Percentiles rank a stretch among this genome's conserved stretches.
Evolutionary conservation across 2,888 invertebrate genomes (phyloP).

Genomic region (Chrysomela aeneicollis): DNA sequence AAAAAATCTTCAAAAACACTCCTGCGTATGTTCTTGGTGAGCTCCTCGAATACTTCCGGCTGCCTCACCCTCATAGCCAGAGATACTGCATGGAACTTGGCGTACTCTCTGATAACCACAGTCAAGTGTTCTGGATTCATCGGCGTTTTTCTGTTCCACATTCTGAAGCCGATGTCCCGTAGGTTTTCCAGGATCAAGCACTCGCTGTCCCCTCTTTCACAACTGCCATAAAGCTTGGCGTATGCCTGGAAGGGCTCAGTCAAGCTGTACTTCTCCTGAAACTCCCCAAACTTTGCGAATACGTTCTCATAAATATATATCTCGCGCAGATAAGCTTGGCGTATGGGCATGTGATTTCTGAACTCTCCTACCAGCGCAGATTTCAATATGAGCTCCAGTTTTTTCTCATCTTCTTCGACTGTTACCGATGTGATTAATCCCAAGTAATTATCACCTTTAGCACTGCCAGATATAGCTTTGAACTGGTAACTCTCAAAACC

Average conservation of each 20-base stretch:
- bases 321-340: constrained; percentile 46
- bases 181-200: constrained; percentile 46
- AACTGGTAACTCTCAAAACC: constrained; percentile 15
- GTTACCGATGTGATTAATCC: constrained; percentile 38
- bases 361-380: constrained; percentile 43
- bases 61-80: constrained; percentile 34
- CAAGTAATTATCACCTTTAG: constrained; percentile 38
- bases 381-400: constrained; percentile 48
- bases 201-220: constrained; percentile 31
- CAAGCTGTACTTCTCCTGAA: constrained; percentile 35
- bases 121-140: constrained; percentile 35
- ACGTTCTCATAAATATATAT: constrained; percentile 48
- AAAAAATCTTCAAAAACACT: background rate
- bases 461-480: background rate
- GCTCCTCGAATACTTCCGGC: constrained; percentile 29
- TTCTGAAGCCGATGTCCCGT: background rate
- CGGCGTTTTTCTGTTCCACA: background rate
- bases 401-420: constrained; percentile 25
- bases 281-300: constrained; percentile 42
- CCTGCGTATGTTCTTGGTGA: background rate
- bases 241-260: constrained; percentile 14
- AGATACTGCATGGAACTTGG: constrained; percentile 36
- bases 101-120: constrained; percentile 37
- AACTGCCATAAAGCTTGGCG: constrained; percentile 33
- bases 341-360: constrained; percentile 42